Conservation (phyloP, 2,888 invertebrate genomes). For the Trypoxylon attenuatum region DNA sequence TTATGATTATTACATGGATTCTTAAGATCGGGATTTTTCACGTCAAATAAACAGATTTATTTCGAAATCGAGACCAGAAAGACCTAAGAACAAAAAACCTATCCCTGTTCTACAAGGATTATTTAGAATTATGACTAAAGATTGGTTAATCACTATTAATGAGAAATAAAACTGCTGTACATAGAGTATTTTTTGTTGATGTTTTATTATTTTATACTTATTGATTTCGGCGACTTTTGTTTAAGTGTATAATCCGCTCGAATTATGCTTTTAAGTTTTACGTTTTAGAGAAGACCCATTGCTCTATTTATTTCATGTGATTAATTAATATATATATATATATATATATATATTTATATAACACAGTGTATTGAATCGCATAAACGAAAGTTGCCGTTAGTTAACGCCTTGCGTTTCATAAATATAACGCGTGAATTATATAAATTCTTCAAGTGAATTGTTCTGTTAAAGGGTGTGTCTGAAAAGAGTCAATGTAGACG, state of each 20-base stretch:
- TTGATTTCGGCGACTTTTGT: slow-evolving; percentile 46
- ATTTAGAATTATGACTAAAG: slow-evolving; percentile 49
- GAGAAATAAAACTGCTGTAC: slow-evolving; percentile 72
- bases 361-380: slow-evolving; percentile 39
- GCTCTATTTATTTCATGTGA: too few species aligned
- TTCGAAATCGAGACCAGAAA: too few species aligned
- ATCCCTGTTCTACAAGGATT: slow-evolving; percentile 58
- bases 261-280: too few species aligned
- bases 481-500: too few species aligned
- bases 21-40: slow-evolving; percentile 58
- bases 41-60: slow-evolving; percentile 32
- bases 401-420: slow-evolving; percentile 42
- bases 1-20: slow-evolving; percentile 58
- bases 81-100: slow-evolving; percentile 36
- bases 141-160: slow-evolving; percentile 55
- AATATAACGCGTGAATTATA: slow-evolving; percentile 33
- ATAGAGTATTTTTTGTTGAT: slow-evolving; percentile 70
- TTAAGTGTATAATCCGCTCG: too few species aligned
- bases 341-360: too few species aligned
- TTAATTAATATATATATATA: too few species aligned
- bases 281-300: too few species aligned
- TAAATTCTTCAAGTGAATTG: slow-evolving; percentile 33
- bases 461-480: slow-evolving; percentile 36
- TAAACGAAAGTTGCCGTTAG: slow-evolving; percentile 45
- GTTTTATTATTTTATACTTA: slow-evolving; percentile 63